These are phyloP conservation scores for Trichopoda pennipes DNA, from an alignment of 2,888 invertebrate species.

Conservation along the genomic window DNA sequence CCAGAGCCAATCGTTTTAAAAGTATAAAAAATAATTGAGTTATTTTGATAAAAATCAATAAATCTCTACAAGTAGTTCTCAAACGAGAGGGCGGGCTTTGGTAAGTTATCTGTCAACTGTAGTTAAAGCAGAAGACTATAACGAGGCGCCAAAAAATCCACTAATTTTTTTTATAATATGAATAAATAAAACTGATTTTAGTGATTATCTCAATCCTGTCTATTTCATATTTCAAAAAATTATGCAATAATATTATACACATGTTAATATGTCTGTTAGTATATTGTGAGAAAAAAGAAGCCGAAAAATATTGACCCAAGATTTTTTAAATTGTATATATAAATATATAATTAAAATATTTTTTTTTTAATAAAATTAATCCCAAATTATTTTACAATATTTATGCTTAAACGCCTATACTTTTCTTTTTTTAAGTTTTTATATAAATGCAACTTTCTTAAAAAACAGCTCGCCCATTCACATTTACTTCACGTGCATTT, in stretches of 20 bases:
- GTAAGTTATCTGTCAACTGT: constrained; percentile 11
- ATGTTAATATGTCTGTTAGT: too few relatives aligned
- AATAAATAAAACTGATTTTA: background rate
- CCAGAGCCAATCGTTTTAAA: background rate
- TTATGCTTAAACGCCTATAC: too few relatives aligned
- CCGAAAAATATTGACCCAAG: too few relatives aligned
- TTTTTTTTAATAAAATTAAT: too few relatives aligned
- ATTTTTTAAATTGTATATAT: too few relatives aligned
- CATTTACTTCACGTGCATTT: constrained; percentile 25
- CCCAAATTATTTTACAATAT: too few relatives aligned
- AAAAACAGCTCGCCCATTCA: background rate
- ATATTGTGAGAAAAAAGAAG: too few relatives aligned
- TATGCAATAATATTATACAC: too few relatives aligned
- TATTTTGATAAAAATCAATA: constrained; percentile 66
- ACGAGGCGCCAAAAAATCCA: constrained; percentile 61
- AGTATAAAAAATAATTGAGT: background rate
- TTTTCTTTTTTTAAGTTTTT: too few relatives aligned
- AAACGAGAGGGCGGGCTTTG: background rate
- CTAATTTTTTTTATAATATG: background rate
- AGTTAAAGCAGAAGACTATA: background rate
- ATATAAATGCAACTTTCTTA: too few relatives aligned
- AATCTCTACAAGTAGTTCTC: constrained; percentile 46
- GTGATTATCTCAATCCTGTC: background rate
- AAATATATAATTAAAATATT: too few relatives aligned
- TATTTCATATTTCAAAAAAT: too few relatives aligned